Percentiles rank a stretch among this genome's conserved stretches.
phyloP scores from a whole-genome alignment of 2,888 invertebrate species.

The Nycteola revayana region DNA sequence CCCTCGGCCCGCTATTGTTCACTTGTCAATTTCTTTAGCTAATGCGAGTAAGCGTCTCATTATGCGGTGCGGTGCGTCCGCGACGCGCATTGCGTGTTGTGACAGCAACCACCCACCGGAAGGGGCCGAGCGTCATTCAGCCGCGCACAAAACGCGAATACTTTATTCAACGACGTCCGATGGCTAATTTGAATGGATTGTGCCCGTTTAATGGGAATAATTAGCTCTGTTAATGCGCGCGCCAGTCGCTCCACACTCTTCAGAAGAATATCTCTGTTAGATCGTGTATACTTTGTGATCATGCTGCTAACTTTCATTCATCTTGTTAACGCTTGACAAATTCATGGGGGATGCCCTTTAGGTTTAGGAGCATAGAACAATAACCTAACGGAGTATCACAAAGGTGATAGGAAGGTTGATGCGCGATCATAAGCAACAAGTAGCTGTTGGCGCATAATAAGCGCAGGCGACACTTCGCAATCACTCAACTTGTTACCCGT shows the following conservation, averaged over 20 bases:
- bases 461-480: constrained; percentile 41
- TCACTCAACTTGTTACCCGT: constrained; percentile 48
- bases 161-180: constrained; percentile 76
- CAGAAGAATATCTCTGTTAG: constrained; percentile 49
- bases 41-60: constrained; percentile 82
- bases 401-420: too few relatives aligned
- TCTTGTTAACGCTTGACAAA: constrained; percentile 55
- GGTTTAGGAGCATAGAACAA: too few relatives aligned
- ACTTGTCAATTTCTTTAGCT: constrained; percentile 82
- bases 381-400: too few relatives aligned
- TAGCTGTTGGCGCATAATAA: too few relatives aligned
- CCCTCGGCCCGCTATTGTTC: constrained; percentile 76
- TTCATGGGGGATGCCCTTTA: constrained; percentile 34
- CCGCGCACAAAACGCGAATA: constrained; percentile 75
- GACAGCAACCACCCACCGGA: constrained; percentile 82
- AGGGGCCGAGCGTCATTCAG: constrained; percentile 78
- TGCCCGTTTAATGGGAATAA: constrained; percentile 75
- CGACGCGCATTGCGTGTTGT: constrained; percentile 80
- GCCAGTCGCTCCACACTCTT: constrained; percentile 30
- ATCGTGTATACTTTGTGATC: constrained; percentile 39
- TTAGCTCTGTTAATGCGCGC: constrained; percentile 64
- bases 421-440: too few relatives aligned
- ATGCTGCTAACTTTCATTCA: constrained; percentile 51
- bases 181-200: constrained; percentile 80
- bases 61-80: constrained; percentile 78